A percentile compares a stretch with the other conserved stretches of the same genome.
Evolutionary conservation across 2,113 vertebrate species (phyloP).

Genomic region (Phainopepla nitens): DNA sequence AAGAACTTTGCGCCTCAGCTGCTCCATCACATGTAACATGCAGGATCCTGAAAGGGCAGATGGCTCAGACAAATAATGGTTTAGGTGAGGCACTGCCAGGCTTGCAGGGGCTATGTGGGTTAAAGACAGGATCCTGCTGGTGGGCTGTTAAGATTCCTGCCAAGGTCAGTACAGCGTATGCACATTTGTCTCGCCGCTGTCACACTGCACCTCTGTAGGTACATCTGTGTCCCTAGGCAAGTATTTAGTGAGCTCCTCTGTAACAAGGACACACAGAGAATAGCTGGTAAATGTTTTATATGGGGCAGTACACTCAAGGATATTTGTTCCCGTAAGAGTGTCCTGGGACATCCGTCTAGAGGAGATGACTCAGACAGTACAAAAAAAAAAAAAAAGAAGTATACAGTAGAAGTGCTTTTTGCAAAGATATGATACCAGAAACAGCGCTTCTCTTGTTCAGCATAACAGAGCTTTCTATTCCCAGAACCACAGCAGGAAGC

Average conservation of each 20-base stretch:
- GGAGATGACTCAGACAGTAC: background rate
- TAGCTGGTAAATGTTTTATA: background rate
- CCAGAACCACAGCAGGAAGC: background rate
- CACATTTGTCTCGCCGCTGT: background rate
- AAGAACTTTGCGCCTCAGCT: background rate
- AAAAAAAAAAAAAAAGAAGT: background rate
- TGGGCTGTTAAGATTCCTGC: background rate
- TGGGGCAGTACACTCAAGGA: background rate
- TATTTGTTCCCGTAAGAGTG: background rate
- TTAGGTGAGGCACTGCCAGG: background rate
- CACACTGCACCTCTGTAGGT: background rate
- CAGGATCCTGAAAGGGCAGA: background rate
- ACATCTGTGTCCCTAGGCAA: conserved; percentile 29
- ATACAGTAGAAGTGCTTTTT: background rate
- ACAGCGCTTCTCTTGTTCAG: background rate
- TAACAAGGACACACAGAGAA: background rate
- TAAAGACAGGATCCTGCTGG: background rate
- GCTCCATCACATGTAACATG: rapidly evolving
- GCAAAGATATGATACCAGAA: background rate
- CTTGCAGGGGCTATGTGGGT: background rate
- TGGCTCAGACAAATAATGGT: background rate
- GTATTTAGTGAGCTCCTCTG: background rate
- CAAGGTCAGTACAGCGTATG: background rate
- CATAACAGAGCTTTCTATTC: background rate
- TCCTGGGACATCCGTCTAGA: background rate